Base-by-base conservation (phyloP, 2,113 vertebrate genomes). In the Macrotis lagotis region DNA sequence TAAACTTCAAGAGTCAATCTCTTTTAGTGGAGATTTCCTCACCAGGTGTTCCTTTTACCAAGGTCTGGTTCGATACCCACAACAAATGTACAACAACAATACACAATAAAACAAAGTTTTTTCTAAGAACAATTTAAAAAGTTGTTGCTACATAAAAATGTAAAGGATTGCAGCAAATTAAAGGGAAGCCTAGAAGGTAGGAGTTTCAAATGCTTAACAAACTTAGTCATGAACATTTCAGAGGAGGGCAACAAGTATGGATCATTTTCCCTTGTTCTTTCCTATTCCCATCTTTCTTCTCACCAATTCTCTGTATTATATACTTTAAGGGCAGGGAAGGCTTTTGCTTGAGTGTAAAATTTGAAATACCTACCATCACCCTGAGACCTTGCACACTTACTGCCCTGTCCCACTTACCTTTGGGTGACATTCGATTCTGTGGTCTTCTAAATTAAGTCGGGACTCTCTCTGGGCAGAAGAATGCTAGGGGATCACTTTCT, bases 391-490 rank as follows among this genome's bases (percentile, higher is more conserved):
- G 1, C 37, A 44, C 8, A 44, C 37, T 19, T 83, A 83, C 16
- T 44, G 44, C 19, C 7, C 16, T 83, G 1, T n/a, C 4, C n/a
- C n/a, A 44, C 19, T 16, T 83, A 83, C 66, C 24, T 66, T 44
- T 83, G 66, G 66, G 66, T 83, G n/a, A 24, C n/a, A 24, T 22
- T 83, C n/a, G 44, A 2, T 19, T n/a, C 7, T 44, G 7, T 66
- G 55, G 11, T 24, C n/a, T 83, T 44, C 26, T 44, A n/a, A n/a
- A n/a, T n/a, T n/a, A n/a, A n/a, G n/a, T n/a, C n/a, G n/a, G n/a
- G n/a, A n/a, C n/a, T n/a, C 6, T 24, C 2, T 44, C 53, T 83
- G 19, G 19, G n/a, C 1, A 83, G 2, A 0, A 8, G 6, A 0
- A 83, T 83, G 44, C 66, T 83, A 24, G 66, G 66, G 0, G 1